These are phyloP conservation scores for Centropus bengalensis DNA, from an alignment of 2,113 vertebrate species.

Conservation along the genomic window DNA sequence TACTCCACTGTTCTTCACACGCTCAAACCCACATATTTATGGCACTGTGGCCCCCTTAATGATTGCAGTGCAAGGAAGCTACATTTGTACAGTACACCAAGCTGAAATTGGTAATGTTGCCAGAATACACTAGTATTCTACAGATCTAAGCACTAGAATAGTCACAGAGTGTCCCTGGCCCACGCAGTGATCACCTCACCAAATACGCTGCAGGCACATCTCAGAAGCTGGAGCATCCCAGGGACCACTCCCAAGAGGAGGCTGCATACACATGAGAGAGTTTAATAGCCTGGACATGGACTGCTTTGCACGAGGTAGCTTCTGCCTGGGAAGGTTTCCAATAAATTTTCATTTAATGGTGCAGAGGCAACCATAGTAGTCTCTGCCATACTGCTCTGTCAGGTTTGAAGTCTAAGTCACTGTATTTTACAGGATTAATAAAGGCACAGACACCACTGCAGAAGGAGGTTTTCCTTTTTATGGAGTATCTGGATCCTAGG, in stretches of 20 bases:
- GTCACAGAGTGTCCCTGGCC: rapidly evolving
- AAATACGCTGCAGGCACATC: background rate
- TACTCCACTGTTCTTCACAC: background rate
- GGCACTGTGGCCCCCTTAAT: background rate
- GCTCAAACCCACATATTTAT: background rate
- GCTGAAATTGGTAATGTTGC: rapidly evolving
- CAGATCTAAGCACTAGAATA: background rate
- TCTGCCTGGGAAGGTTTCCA: background rate
- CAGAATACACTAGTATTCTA: background rate
- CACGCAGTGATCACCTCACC: background rate
- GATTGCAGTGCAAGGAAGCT: background rate
- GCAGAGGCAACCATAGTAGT: background rate
- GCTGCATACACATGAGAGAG: background rate
- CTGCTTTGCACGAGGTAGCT: background rate
- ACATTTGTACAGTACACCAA: background rate
- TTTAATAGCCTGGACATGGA: background rate
- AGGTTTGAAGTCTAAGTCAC: background rate
- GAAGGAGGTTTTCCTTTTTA: background rate
- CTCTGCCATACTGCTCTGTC: background rate
- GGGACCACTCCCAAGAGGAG: background rate
- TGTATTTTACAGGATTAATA: background rate
- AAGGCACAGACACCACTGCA: background rate
- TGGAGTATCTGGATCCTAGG: background rate
- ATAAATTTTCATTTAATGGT: background rate
- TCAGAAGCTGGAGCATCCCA: background rate